Evolutionary conservation across 1,140 invertebrate genomes (phyloP).

Genomic region (Lucilia cuprina): DNA sequence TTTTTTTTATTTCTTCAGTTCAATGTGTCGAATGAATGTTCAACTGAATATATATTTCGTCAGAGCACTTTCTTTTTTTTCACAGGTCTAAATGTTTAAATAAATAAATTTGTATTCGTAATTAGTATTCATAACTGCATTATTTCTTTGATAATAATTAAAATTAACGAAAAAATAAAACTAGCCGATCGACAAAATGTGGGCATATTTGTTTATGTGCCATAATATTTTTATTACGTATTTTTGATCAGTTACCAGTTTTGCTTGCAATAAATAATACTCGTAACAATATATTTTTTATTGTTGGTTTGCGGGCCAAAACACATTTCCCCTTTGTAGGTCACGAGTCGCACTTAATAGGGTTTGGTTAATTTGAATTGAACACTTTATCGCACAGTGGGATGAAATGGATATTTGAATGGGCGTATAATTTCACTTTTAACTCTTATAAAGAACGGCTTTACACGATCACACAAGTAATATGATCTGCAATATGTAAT

Average conservation of each 20-base stretch:
- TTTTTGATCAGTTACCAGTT: too few species aligned
- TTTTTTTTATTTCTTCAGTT: background rate
- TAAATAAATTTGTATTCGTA: constrained; percentile 13
- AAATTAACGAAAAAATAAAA: background rate
- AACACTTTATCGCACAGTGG: too few species aligned
- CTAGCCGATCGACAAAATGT: background rate
- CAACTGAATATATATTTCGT: background rate
- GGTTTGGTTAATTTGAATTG: too few species aligned
- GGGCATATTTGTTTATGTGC: background rate
- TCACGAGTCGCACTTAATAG: too few species aligned
- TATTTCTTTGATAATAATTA: background rate
- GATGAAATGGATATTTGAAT: too few species aligned
- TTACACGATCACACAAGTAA: too few species aligned
- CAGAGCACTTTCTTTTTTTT: constrained; percentile 30
- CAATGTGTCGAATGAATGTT: background rate
- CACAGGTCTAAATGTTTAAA: constrained; percentile 25
- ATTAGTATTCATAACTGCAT: constrained; percentile 26
- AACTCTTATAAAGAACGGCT: too few species aligned
- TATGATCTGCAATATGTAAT: too few species aligned
- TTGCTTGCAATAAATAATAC: background rate
- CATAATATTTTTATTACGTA: background rate
- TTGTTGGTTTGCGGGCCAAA: too few species aligned
- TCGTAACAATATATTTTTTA: background rate
- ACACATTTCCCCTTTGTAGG: too few species aligned
- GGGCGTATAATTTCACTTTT: too few species aligned